Conservation (phyloP, 1,140 invertebrate species). For the Drosophila malerkotliana region DNA sequence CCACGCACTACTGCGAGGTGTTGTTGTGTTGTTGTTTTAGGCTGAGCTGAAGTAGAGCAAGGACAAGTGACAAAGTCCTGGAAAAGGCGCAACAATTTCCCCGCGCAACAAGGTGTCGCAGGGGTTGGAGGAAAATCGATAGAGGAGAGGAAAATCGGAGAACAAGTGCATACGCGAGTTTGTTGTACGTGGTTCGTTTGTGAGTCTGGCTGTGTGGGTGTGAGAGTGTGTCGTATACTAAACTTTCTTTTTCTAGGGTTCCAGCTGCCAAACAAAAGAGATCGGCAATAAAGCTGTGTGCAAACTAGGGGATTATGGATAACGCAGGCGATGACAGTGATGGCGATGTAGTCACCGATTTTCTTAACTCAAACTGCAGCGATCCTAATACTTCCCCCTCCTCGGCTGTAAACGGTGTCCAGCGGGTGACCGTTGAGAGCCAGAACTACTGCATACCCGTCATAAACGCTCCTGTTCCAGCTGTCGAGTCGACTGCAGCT, state of each 20-base stretch:
- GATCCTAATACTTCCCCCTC: constrained; percentile 27
- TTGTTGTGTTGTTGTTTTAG: constrained; percentile 1
- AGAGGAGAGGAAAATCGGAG: constrained; percentile 51
- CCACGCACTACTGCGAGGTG: constrained; percentile 39
- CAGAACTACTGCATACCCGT: constrained; percentile 81
- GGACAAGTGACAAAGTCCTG: constrained; percentile 59
- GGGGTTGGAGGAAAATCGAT: constrained; percentile 70
- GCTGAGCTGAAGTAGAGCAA: constrained; percentile 55
- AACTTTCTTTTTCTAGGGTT: constrained; percentile 77
- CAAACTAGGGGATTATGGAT: constrained; percentile 53
- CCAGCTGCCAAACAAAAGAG: constrained; percentile 39
- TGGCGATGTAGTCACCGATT: constrained; percentile 82
- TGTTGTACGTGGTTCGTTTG: constrained; percentile 26
- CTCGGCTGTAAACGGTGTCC: constrained; percentile 33
- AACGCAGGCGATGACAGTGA: constrained; percentile 75
- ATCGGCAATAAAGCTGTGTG: constrained; percentile 7
- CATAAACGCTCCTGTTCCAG: constrained; percentile 58
- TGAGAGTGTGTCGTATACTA: constrained; percentile 60
- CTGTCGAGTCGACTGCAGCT: constrained; percentile 17
- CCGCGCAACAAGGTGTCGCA: constrained; percentile 58
- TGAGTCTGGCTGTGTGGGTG: constrained; percentile 31
- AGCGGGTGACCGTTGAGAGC: constrained; percentile 57
- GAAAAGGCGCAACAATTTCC: constrained; percentile 76
- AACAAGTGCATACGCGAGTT: constrained; percentile 44
- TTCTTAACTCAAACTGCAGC: constrained; percentile 75